Conservation (phyloP, 2,797 vertebrate genomes). For the Eospalax fontanierii region DNA sequence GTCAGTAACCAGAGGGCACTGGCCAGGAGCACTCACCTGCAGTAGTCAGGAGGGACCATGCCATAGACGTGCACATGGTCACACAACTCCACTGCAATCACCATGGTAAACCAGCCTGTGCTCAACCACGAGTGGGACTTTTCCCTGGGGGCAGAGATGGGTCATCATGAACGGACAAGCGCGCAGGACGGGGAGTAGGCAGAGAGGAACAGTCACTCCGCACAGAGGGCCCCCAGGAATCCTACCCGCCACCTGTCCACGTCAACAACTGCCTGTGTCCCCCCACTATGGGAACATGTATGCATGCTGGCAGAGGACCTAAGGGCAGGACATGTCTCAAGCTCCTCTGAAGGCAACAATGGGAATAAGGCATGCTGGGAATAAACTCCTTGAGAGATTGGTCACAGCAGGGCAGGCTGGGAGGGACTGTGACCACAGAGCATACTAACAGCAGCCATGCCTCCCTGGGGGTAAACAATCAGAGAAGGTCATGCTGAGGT, state of each 20-base stretch:
- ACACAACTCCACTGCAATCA: conserved; percentile 96
- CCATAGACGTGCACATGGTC: conserved; percentile 97
- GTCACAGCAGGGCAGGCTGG: neutral
- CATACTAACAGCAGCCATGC: neutral
- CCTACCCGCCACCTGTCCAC: neutral
- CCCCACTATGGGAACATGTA: neutral
- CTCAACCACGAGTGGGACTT: conserved; percentile 98
- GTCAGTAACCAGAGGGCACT: fast-evolving
- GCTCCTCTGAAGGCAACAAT: neutral
- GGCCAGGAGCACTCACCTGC: conserved; percentile 91
- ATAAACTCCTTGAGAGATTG: neutral
- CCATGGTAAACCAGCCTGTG: conserved; percentile 99
- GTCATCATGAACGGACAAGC: neutral
- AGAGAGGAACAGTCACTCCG: neutral
- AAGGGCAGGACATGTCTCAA: neutral
- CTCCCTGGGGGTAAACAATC: neutral
- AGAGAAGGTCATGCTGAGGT: neutral
- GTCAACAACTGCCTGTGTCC: neutral
- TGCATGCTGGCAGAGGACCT: neutral
- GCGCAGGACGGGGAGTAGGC: neutral
- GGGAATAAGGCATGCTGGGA: neutral
- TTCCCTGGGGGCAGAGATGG: conserved; percentile 89
- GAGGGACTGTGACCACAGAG: neutral
- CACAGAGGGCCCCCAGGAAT: neutral
- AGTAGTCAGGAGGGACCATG: conserved; percentile 97